Evolutionary conservation across 2,888 invertebrate species (phyloP), one percentile per base, ranked within the genome.

Genomic region (Colostygia pectinataria): DNA sequence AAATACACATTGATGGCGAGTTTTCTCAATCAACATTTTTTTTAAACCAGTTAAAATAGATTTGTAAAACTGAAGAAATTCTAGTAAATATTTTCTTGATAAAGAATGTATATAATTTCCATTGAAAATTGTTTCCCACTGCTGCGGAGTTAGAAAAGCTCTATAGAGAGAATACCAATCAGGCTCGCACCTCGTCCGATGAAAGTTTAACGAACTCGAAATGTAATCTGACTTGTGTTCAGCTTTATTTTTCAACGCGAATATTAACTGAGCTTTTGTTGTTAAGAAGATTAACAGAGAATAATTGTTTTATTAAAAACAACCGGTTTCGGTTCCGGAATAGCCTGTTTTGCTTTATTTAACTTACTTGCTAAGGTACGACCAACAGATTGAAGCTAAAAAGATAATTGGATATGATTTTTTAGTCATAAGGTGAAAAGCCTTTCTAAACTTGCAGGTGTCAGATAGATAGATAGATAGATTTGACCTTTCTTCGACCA

Each of bases 131-230:
- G 45, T 52, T 48, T 40, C 37, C 41, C 23, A 27, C 25, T 20
- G 44, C 27, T 33, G 44, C 53, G 33, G 57, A 50, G 62, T 64
- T 66, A 68, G 64, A 54, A 57, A 33, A 57, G 58, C 63, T 66
- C 49, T 65, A 62, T 60, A 66, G 59, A 61, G 60, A 55, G 67
- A 59, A 67, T 78, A 68, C 68, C 77, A 77, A 78, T 80, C 75
- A 73, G 58, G 23, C 48, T 58, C 62, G 62, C 71, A 65, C 65
- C 63, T 67, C 66, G 57, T 61, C 66, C 60, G 59, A 66, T 78
- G 68, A 74, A 79, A 77, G 78, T 79, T 79, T 79, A 80, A 80
- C 80, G 77, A 80, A 81, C 77, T 77, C 58, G 74, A 80, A 78
- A 74, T 74, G 65, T 75, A 79, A 80, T 77, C 71, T 67, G 73